Evolutionary conservation across 2,113 vertebrate genomes (phyloP).

Genomic region (Phaethon lepturus): DNA sequence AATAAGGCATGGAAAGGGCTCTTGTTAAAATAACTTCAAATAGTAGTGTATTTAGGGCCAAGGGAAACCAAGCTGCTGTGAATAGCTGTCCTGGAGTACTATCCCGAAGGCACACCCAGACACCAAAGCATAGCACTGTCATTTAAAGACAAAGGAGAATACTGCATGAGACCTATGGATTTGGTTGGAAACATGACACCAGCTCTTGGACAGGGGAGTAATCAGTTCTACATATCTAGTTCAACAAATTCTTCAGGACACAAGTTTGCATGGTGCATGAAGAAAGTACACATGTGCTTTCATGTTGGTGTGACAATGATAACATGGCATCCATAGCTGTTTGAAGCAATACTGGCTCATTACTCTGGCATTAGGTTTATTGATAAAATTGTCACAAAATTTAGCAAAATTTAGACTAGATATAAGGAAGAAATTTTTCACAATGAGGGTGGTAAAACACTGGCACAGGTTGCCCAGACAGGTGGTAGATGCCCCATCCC

Average conservation of each 20-base stretch:
- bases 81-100: background rate
- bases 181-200: background rate
- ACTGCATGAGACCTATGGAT: background rate
- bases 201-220: background rate
- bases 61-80: background rate
- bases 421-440: no score
- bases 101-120: background rate
- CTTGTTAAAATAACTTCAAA: constrained; percentile 30
- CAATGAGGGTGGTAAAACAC: no score
- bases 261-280: background rate
- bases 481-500: no score
- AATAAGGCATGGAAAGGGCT: background rate
- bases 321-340: background rate
- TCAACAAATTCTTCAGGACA: background rate
- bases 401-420: no score
- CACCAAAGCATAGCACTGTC: background rate
- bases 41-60: constrained; percentile 10
- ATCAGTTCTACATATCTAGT: background rate
- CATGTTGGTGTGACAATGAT: background rate
- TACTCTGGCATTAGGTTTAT: background rate
- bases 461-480: no score
- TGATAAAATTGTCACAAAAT: background rate
- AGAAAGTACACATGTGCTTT: background rate
- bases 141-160: constrained; percentile 1
- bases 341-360: background rate